Base-by-base conservation (phyloP, 2,113 vertebrate species). In the Barbus barbus region DNA sequence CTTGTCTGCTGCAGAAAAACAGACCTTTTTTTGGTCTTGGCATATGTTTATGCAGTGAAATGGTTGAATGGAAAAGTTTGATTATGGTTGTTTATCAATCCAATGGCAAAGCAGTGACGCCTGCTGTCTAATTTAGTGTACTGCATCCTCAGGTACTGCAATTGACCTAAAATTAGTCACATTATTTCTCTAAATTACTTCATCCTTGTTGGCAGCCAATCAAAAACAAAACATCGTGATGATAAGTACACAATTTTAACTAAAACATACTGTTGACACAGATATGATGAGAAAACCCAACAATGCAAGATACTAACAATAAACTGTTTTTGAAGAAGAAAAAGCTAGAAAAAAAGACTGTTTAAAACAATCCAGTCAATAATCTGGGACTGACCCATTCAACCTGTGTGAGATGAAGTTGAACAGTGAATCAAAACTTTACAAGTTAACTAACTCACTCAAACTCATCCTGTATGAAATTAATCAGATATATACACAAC, bases 21-120 rank as follows among this genome's bases (percentile, higher is more conserved):
- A 46, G 38, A 44, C 36, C 31, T 33, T 33, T 33, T 33, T 33
- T 33, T 33, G 31, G 31, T 33, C 31, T 33, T 36, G 33, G 33
- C 38, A 1, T 7, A 80, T 31, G 38, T 65, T 63, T 22, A 44
- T 63, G 56, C 36, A 60, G 24, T 67, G 24, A 65, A 46, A 31
- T 65, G 77, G 16, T 46, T 65, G 78, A 65, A 80, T 28, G 60
- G 22, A 65, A 65, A 65, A 20, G 9, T 63, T 65, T 48, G 58
- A 79, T 79, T 48, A 67, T 48, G 61, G 41, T 31, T 80, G 9
- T 36, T n/a, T 22, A 31, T 20, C 24, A 33, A 80, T 11, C 26
- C 9, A 67, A 67, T 51, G 18, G 78, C 38, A 51, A 60, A 67
- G 44, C 78, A 67, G 78, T 26, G 3, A 3, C 41, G 9, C 60